Evolutionary conservation across 2,888 invertebrate species (phyloP).

Genomic region (Palloptera scutellata): DNA sequence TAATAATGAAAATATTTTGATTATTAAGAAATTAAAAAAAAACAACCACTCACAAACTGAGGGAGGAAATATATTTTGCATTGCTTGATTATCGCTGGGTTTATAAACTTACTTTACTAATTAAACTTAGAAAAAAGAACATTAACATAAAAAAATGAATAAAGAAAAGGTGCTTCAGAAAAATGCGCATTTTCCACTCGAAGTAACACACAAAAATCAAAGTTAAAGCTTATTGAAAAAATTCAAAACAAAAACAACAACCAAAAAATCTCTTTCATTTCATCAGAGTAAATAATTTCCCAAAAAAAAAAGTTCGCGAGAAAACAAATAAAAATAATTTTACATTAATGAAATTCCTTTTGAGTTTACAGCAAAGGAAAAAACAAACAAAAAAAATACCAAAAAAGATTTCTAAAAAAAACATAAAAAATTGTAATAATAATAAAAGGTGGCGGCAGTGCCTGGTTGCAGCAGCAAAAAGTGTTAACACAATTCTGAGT

Average conservation of each 20-base stretch:
- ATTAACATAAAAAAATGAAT: too few relatives aligned
- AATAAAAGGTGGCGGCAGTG: neutral
- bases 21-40: too few relatives aligned
- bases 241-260: neutral
- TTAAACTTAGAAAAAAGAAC: too few relatives aligned
- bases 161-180: too few relatives aligned
- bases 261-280: neutral
- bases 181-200: too few relatives aligned
- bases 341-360: conserved; percentile 56
- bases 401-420: conserved; percentile 2
- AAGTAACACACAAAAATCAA: neutral
- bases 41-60: too few relatives aligned
- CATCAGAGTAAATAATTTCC: too few relatives aligned
- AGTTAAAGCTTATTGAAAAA: neutral
- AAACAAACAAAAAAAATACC: conserved; percentile 1
- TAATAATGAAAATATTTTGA: too few relatives aligned
- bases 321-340: conserved; percentile 50
- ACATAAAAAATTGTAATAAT: neutral
- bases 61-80: too few relatives aligned
- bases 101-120: too few relatives aligned
- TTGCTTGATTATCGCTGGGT: too few relatives aligned
- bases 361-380: conserved; percentile 24
- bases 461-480: neutral
- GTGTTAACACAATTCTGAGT: neutral
- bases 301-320: neutral